Conservation (phyloP, 2,888 invertebrate genomes). For the Cryptus armator region DNA sequence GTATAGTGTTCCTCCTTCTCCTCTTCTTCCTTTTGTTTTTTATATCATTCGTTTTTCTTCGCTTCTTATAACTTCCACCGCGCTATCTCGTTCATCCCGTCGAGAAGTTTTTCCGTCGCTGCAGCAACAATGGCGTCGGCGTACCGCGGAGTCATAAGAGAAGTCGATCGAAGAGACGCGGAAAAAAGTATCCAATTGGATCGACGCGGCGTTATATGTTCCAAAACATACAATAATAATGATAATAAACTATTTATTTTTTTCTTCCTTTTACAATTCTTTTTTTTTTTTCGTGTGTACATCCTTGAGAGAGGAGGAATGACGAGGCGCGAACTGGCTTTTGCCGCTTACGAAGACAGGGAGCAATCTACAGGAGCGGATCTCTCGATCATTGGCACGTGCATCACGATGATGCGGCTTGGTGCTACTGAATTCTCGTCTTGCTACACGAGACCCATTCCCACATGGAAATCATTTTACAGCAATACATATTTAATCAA, state of each 20-base stretch:
- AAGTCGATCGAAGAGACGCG: background rate
- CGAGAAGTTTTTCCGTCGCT: slow-evolving; percentile 61
- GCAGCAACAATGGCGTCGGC: slow-evolving; percentile 63
- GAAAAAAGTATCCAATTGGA: slow-evolving; percentile 24
- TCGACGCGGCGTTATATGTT: slow-evolving; percentile 12
- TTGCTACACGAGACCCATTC: background rate
- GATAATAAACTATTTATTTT: slow-evolving; percentile 2
- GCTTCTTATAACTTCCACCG: slow-evolving; percentile 38
- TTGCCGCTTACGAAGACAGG: slow-evolving; percentile 13
- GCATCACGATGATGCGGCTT: slow-evolving; percentile 64
- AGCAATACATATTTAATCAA: background rate
- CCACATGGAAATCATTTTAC: background rate
- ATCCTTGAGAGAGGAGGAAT: slow-evolving; percentile 11
- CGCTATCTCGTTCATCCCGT: slow-evolving; percentile 57
- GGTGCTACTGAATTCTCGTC: slow-evolving; percentile 65
- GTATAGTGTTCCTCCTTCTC: background rate
- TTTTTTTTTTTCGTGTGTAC: background rate
- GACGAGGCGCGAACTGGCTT: slow-evolving; percentile 41
- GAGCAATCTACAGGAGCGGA: slow-evolving; percentile 65
- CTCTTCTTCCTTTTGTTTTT: slow-evolving; percentile 40
- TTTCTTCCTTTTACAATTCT: slow-evolving; percentile 5
- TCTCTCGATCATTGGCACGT: slow-evolving; percentile 65
- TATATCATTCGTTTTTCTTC: slow-evolving; percentile 56
- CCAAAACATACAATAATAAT: slow-evolving; percentile 27
- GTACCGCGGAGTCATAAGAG: background rate